Base-by-base conservation (phyloP, 2,888 invertebrate species). In the Prosopocoilus inquinatus region DNA sequence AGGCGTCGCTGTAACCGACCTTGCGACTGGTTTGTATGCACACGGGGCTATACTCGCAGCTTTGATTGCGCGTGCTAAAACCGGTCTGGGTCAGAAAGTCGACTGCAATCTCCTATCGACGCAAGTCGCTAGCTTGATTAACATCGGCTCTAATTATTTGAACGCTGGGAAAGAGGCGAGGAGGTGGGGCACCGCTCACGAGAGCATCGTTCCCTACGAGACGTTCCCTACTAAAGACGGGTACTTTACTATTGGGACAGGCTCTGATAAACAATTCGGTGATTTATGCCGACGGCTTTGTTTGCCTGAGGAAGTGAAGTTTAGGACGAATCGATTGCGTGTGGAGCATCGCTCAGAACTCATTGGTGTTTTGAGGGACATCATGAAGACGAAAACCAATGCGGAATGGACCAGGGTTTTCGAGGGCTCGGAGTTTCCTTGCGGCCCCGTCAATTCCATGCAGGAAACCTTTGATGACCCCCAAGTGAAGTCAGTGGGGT, bases 31-130 rank as follows among this genome's bases (percentile, higher is more conserved):
- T 0, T 80, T 98, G 2, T 96, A 94, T 74, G 94, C 96, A 1
- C 94, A 95, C 73, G 95, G 96, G 11, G 94, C 97, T 0, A 95
- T 97, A 59, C 81, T 96, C 80, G 92, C 96, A 0, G 96, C 96
- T 0, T 76, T 98, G 3, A 77, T 92, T 57, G 86, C 94, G 68
- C 80, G 94, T 49, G 75, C 82, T 7, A 84, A 83, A 65, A 94
- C 93, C 0, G 90, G 91, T 0, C 75, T 75, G 60, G 98, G 98
- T 0, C 96, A 96, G 71, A 92, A 91, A 80, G 91, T 98, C 50
- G 94, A 96, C 70, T 95, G 94, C 68, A 87, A 96, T 77, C 82
- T 98, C n/a, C 78, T 98, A 0, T 92, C 95, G 1, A 95, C 96
- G 0, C 96, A 96, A 81, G 84, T 96, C 34, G 86, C 95, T 0